Conservation (phyloP, 2,888 invertebrate species). For the Mantis religiosa region DNA sequence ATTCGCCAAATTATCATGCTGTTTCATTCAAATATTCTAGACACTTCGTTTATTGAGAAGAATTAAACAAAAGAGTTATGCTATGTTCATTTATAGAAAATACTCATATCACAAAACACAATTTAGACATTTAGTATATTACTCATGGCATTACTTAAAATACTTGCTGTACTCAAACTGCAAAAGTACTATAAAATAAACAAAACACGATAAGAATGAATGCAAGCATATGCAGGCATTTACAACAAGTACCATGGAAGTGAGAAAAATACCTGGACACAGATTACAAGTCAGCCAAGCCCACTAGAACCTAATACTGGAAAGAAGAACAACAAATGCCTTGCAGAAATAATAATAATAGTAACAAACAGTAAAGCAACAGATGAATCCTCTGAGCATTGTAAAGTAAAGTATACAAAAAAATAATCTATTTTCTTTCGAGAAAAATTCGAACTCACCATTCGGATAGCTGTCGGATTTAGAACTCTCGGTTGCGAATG, state of each 20-base stretch:
- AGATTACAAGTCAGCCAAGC: not conserved
- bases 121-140: no score
- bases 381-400: not conserved
- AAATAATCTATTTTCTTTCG: not conserved
- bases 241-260: not conserved
- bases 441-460: not conserved
- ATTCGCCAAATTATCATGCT: no score
- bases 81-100: no score
- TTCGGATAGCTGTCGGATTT: not conserved
- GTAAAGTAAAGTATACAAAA: not conserved
- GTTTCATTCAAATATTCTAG: no score
- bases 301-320: not conserved
- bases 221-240: not conserved
- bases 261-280: not conserved
- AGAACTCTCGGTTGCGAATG: not conserved
- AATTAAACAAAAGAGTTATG: no score
- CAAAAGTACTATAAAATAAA: not conserved
- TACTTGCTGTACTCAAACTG: not conserved
- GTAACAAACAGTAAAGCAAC: not conserved
- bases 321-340: not conserved
- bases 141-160: not conserved
- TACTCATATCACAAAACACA: no score
- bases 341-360: not conserved
- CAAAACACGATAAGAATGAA: not conserved
- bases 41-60: no score